Evolutionary conservation across 2,888 invertebrate species (phyloP), one percentile per base, ranked within the genome.

Genomic region (Agelastica alni): DNA sequence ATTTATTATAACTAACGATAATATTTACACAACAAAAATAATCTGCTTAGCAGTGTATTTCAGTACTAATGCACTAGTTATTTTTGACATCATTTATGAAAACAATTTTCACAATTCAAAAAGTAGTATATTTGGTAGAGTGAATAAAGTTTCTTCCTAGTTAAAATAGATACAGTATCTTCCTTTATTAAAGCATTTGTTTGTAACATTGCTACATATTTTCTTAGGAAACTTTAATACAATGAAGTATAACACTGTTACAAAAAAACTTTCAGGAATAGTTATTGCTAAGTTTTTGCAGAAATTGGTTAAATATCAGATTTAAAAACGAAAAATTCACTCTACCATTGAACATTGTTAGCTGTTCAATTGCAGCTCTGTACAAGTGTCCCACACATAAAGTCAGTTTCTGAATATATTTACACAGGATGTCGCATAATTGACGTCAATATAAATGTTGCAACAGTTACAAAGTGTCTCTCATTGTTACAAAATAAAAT

Each of bases 1-100:
- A 69, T 74, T 73, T 75, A 74, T 74, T 75, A 72, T 71, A 73
- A 71, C 73, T 75, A 75, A 72, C 72, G 70, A 53, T 62, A 73
- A 73, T 76, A 76, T 76, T 68, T 76, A 76, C 76, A 76, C 69
- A 74, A 74, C 74, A 75, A 73, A 74, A 75, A 75, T 74, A 75
- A 72, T 71, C 74, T 75, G 75, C 74, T 73, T 73, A 73, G 75
- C 74, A 73, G 74, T 70, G 66, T 63, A 55, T 68, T 65, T 62
- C 63, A 56, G 60, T 59, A 64, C 63, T 60, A 64, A 63, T 60
- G 58, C 61, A 60, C 57, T 63, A 62, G 46, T 56, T 59, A 54
- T 55, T 57, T 61, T 58, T 55, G 59, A 59, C 56, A 55, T 57
- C 41, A 57, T 56, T 51, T 53, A 57, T 52, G 57, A 55, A 55